A percentile compares a stretch with the other conserved stretches of the same genome.
Conservation (phyloP, 2,888 invertebrate genomes). For the Mimas tiliae region DNA sequence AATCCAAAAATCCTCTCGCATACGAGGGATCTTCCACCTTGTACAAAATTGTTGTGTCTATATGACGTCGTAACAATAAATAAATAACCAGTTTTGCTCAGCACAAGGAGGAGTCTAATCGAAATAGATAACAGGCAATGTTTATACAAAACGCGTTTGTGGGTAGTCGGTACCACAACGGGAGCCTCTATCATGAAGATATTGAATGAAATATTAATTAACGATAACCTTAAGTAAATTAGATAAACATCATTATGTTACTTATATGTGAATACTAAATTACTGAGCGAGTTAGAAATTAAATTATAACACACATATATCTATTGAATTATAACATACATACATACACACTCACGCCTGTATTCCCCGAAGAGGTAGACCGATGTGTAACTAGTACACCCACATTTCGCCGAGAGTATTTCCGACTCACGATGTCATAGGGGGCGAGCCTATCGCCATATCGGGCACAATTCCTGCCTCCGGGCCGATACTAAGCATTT, state of each 20-base stretch:
- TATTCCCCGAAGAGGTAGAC: too few relatives aligned
- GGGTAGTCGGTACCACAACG: conserved; percentile 8
- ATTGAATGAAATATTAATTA: conserved; percentile 13
- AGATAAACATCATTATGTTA: neutral
- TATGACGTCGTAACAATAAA: neutral
- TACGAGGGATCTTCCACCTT: too few relatives aligned
- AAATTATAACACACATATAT: neutral
- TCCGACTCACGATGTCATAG: too few relatives aligned
- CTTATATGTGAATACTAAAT: neutral
- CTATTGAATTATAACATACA: too few relatives aligned
- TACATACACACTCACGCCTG: too few relatives aligned
- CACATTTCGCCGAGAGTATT: too few relatives aligned
- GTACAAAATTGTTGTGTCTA: too few relatives aligned
- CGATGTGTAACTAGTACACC: too few relatives aligned
- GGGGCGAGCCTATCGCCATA: too few relatives aligned
- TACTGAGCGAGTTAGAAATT: neutral
- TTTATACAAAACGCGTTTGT: conserved; percentile 4
- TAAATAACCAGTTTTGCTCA: neutral
- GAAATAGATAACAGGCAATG: neutral
- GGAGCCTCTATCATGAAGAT: neutral
- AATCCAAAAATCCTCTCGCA: too few relatives aligned
- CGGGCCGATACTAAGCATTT: too few relatives aligned
- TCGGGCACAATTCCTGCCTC: too few relatives aligned
- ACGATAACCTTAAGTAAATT: conserved; percentile 5
- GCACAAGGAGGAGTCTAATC: conserved; percentile 3